Evolutionary conservation across 2,113 vertebrate genomes (phyloP).

Genomic region (Sphaerodactylus townsendi): DNA sequence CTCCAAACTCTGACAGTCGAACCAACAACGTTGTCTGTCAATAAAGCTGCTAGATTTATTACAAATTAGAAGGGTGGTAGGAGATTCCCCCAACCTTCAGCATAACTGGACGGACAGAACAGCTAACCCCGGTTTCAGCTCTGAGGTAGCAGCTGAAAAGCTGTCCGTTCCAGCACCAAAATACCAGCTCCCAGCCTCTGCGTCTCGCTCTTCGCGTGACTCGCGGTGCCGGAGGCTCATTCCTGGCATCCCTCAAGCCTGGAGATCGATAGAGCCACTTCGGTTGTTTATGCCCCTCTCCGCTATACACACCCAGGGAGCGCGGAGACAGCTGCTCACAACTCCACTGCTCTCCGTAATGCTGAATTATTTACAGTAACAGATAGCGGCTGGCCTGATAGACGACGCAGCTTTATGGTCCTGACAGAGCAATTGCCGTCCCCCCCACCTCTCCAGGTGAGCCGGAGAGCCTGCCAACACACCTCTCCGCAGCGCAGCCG

Average conservation of each 20-base stretch:
- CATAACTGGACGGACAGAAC: background rate
- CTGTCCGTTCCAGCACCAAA: background rate
- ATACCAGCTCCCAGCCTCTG: background rate
- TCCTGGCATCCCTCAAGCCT: background rate
- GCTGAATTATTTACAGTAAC: slow-evolving; percentile 50
- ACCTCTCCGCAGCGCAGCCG: background rate
- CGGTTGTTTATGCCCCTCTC: background rate
- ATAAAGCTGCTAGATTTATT: background rate
- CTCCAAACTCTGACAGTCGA: too few relatives aligned
- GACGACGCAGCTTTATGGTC: slow-evolving; percentile 51
- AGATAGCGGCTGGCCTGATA: slow-evolving; percentile 52
- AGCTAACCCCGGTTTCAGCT: background rate
- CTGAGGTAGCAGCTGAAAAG: background rate
- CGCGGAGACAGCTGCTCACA: background rate
- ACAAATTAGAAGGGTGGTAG: background rate
- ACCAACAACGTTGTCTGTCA: too few relatives aligned
- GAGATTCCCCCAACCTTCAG: background rate
- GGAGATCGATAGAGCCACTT: background rate
- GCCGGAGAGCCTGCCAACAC: slow-evolving; percentile 24
- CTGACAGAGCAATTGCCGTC: slow-evolving; percentile 38
- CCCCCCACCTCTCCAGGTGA: slow-evolving; percentile 34
- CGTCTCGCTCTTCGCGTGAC: background rate
- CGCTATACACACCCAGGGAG: background rate
- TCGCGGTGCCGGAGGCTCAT: background rate
- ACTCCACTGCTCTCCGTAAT: slow-evolving; percentile 20